Conservation (phyloP, 2,797 vertebrate genomes). For the Salmo trutta region DNA sequence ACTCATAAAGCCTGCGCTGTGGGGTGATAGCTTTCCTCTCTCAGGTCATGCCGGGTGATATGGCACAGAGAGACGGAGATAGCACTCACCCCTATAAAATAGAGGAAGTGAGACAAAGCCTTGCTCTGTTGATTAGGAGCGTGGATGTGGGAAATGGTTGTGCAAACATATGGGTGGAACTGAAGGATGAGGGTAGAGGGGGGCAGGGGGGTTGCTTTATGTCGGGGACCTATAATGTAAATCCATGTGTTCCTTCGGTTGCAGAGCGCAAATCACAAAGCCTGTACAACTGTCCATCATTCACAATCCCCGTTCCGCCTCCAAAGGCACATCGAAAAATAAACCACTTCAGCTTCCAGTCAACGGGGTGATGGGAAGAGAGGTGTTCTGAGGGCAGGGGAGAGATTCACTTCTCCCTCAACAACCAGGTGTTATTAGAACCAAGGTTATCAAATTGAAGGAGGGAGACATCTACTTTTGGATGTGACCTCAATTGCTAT, state of each 20-base stretch:
- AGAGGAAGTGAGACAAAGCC: constrained; percentile 70
- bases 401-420: constrained; percentile 65
- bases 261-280: constrained; percentile 69
- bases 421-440: constrained; percentile 68
- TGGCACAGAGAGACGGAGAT: constrained; percentile 51
- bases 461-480: constrained; percentile 64
- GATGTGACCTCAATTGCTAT: constrained; percentile 72
- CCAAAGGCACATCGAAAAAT: constrained; percentile 50
- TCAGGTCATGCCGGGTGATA: constrained; percentile 66
- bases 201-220: constrained; percentile 49
- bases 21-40: constrained; percentile 54
- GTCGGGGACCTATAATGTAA: constrained; percentile 64
- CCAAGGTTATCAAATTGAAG: constrained; percentile 60
- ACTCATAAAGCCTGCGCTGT: constrained; percentile 40
- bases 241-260: constrained; percentile 73
- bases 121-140: constrained; percentile 60
- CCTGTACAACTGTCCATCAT: constrained; percentile 75
- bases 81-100: constrained; percentile 57
- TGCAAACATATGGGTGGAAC: background rate
- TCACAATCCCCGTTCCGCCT: constrained; percentile 70
- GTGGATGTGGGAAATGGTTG: constrained; percentile 54
- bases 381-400: constrained; percentile 31
- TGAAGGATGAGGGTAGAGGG: constrained; percentile 45
- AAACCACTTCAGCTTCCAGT: constrained; percentile 60
- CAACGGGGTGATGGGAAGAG: constrained; percentile 43